phyloP scores from a whole-genome alignment of 2,113 vertebrate genomes.

The Mirza zaza region DNA sequence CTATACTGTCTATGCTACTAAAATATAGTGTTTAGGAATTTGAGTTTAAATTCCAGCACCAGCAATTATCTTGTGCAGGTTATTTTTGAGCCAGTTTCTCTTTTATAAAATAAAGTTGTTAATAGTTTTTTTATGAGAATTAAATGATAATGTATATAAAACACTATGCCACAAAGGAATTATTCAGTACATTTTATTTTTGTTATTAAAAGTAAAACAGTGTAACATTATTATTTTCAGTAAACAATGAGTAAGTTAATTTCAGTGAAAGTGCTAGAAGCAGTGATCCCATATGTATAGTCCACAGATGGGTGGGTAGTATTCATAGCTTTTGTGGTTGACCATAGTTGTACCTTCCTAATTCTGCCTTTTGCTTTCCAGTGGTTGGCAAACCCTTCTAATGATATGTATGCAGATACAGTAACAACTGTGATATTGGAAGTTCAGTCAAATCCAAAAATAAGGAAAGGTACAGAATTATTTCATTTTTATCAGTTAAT shows the following conservation, averaged over 20 bases:
- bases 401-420: constrained; percentile 98
- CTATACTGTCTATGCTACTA: rapidly evolving
- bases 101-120: not conserved
- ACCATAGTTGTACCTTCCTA: not conserved
- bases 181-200: not conserved
- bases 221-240: not conserved
- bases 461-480: constrained; percentile 90
- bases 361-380: constrained; percentile 74
- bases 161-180: not conserved
- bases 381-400: constrained; percentile 97
- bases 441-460: constrained; percentile 97
- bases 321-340: rapidly evolving
- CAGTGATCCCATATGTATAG: rapidly evolving
- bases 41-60: not conserved
- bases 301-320: rapidly evolving
- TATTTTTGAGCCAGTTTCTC: not conserved
- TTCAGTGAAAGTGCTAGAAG: too few species aligned
- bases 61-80: too few species aligned
- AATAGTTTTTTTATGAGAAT: not conserved
- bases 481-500: not conserved
- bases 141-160: not conserved
- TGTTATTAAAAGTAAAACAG: not conserved
- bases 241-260: not conserved
- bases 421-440: constrained; percentile 96
- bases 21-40: not conserved